These are phyloP conservation scores for Brachyrhaphis roseni DNA, from an alignment of 2,797 vertebrate species.

Conservation along the genomic window DNA sequence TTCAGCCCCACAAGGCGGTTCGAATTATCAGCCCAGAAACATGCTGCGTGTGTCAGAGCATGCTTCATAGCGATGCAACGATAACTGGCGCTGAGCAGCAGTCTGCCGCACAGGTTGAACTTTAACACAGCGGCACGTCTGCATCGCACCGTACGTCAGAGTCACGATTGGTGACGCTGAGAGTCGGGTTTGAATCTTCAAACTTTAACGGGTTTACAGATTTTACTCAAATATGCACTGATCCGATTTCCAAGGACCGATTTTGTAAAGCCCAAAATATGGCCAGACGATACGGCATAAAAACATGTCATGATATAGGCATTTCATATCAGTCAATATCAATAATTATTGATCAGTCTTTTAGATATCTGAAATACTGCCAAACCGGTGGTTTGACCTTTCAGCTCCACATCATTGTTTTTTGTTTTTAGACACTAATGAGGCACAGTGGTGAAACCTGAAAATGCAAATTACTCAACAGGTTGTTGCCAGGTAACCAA, in stretches of 20 bases:
- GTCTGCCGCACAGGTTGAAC: constrained; percentile 32
- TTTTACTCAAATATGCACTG: not conserved
- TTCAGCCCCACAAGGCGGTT: constrained; percentile 42
- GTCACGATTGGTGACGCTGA: not conserved
- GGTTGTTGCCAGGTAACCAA: too few species aligned
- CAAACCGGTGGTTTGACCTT: too few species aligned
- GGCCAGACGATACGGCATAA: too few species aligned
- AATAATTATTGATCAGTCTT: too few species aligned
- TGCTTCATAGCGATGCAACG: constrained; percentile 11
- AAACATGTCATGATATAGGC: too few species aligned
- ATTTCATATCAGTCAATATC: too few species aligned
- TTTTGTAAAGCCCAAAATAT: not conserved
- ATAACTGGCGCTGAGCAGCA: constrained; percentile 29
- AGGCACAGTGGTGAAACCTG: too few species aligned
- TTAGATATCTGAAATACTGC: too few species aligned
- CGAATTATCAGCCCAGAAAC: constrained; percentile 56
- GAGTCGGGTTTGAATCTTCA: not conserved
- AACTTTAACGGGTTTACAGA: not conserved
- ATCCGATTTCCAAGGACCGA: not conserved
- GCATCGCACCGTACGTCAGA: not conserved
- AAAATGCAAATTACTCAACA: too few species aligned
- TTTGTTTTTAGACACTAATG: too few species aligned
- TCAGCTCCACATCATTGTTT: too few species aligned
- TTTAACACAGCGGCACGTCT: constrained; percentile 18
- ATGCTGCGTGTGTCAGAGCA: constrained; percentile 25